Evolutionary conservation across 2,113 vertebrate species (phyloP).

Genomic region (Telmatochromis bifrenatus): DNA sequence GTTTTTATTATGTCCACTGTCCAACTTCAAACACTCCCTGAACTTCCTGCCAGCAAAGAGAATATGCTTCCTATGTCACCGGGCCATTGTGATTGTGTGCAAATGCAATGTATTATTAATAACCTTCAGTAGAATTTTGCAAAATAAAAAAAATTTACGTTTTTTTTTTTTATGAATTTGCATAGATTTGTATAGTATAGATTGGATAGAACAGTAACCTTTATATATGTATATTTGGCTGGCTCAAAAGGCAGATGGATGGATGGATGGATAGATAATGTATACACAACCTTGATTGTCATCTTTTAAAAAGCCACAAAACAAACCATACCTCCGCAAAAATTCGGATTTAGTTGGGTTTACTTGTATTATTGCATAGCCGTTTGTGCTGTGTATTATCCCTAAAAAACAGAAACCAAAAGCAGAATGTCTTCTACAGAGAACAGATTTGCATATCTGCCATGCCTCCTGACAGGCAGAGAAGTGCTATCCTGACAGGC

Average conservation of each 20-base stretch:
- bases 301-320: neutral
- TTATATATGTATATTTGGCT: neutral
- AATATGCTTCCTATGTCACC: constrained; percentile 63
- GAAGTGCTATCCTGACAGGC: constrained; percentile 62
- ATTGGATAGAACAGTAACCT: neutral
- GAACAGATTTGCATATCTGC: constrained; percentile 59
- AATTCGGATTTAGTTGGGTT: neutral
- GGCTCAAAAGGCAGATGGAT: neutral
- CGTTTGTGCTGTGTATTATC: neutral
- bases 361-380: neutral
- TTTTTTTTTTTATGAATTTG: neutral
- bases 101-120: neutral
- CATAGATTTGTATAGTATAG: neutral
- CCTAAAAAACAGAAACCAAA: constrained; percentile 2
- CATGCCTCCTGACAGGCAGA: constrained; percentile 45
- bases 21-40: constrained; percentile 43
- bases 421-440: constrained; percentile 15
- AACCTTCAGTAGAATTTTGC: neutral
- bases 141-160: rapidly evolving
- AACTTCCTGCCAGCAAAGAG: constrained; percentile 60
- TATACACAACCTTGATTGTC: neutral
- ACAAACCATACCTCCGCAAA: neutral
- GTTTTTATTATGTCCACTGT: constrained; percentile 50
- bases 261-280: neutral
- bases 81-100: neutral